Percentiles rank a stretch among this genome's conserved stretches.
These are phyloP conservation scores for Arenicola marina DNA, from an alignment of 2,888 invertebrate species.

Conservation along the genomic window DNA sequence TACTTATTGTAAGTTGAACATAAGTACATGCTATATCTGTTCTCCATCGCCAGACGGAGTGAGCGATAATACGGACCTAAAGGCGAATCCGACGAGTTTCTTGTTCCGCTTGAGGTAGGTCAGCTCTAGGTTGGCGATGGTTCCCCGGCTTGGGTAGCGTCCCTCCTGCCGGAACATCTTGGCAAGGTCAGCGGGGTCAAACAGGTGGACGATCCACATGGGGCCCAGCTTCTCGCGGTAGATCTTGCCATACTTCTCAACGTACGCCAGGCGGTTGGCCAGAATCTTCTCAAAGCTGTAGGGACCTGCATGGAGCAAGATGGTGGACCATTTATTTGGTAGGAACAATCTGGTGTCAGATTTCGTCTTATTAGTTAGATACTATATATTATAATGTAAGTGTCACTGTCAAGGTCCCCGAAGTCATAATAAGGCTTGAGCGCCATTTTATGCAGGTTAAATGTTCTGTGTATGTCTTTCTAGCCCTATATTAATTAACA, in stretches of 20 bases:
- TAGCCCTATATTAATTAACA: too few species aligned
- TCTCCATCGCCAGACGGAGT: too few species aligned
- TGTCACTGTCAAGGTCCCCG: too few species aligned
- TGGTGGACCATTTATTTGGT: too few species aligned
- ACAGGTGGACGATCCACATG: constrained; percentile 27
- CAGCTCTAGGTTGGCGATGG: constrained; percentile 25
- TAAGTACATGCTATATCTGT: neutral
- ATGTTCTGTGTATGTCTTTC: too few species aligned
- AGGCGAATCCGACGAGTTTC: constrained; percentile 27
- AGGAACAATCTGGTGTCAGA: too few species aligned
- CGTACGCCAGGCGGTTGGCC: constrained; percentile 21
- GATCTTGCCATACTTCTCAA: constrained; percentile 21
- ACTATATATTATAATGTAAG: too few species aligned
- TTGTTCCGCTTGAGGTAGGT: constrained; percentile 28
- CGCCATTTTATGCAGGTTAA: too few species aligned
- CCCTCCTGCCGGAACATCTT: constrained; percentile 27
- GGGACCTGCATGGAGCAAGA: constrained; percentile 20
- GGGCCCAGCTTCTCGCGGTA: constrained; percentile 24
- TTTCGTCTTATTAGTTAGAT: too few species aligned
- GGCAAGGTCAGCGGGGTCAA: constrained; percentile 25
- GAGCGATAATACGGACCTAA: constrained; percentile 15
- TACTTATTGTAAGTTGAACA: neutral
- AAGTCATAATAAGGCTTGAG: too few species aligned
- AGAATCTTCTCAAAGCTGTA: constrained; percentile 30
- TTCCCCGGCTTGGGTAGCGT: constrained; percentile 23